Base-by-base conservation (phyloP, 2,113 vertebrate genomes). In the Gnathonemus echidnorhynchus region DNA sequence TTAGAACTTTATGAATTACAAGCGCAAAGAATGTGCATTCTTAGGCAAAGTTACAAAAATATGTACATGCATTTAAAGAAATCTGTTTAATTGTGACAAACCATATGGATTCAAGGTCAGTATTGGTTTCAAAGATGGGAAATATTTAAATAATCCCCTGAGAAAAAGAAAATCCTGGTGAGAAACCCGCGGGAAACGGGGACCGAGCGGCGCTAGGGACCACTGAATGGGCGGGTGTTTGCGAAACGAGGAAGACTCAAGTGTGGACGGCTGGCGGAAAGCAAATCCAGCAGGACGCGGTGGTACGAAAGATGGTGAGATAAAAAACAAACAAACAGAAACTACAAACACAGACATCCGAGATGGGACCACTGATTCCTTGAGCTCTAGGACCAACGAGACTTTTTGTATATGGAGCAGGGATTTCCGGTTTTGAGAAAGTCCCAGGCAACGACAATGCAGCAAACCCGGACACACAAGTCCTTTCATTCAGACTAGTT, bases 11-110 rank as follows among this genome's bases (percentile, higher is more conserved):
- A 15, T 80, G 21, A 86, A 86, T 92, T 92, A 92, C 92, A 93
- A 92, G 90, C 90, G 90, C 88, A 88, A 45, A 92, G 91, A 92
- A 93, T 91, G 93, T 91, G 91, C 90, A 86, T 42, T 56, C 84
- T 27, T 62, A 39, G 88, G 88, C 90, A 4, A 39, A 90, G 50
- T 19, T 19, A 19, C 17, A 19, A 7, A 80, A 80, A 19, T 42
- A 1, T 42, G 35, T 2, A 19, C 1, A 6, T 42, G 74, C 74
- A 42, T 39, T 5, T 17, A 80, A 39, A 39, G 35, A 80, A 31
- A 39, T 77, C 52, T 74, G 85, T 91, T 90, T 92, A 91, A 92
- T 90, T 93, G 90, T 90, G 74, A 88, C 86, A 90, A 90, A 92
- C 91, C 90, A 77, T 89, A 35, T 48, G 89, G 90, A 91, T 86